Conservation (phyloP, 2,888 invertebrate genomes). For the Cantharis rustica region DNA sequence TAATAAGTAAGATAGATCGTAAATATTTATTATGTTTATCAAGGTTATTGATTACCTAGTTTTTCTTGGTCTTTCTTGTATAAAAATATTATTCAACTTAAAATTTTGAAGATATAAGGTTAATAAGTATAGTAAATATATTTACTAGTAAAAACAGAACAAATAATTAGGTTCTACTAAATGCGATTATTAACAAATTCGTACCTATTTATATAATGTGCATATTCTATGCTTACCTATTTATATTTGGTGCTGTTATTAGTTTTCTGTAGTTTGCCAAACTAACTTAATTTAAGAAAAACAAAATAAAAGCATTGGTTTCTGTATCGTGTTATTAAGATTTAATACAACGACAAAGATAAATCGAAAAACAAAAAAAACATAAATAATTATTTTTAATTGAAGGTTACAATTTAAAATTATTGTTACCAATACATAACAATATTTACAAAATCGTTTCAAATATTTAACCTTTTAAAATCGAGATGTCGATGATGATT, state of each 20-base stretch:
- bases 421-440: neutral
- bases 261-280: neutral
- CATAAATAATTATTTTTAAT: neutral
- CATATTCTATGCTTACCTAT: no score
- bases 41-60: neutral
- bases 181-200: neutral
- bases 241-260: neutral
- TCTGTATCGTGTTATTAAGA: no score
- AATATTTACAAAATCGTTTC: neutral
- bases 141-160: neutral
- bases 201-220: no score
- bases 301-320: no score
- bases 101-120: neutral
- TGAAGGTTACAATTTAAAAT: neutral
- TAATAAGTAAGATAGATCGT: neutral
- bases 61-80: neutral
- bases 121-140: neutral
- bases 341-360: no score
- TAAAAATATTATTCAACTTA: neutral
- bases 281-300: neutral
- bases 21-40: neutral
- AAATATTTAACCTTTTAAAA: neutral
- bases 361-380: no score
- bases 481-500: no score
- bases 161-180: neutral